These are phyloP conservation scores for Unio delphinus DNA, from an alignment of 2,888 invertebrate genomes.

Conservation along the genomic window DNA sequence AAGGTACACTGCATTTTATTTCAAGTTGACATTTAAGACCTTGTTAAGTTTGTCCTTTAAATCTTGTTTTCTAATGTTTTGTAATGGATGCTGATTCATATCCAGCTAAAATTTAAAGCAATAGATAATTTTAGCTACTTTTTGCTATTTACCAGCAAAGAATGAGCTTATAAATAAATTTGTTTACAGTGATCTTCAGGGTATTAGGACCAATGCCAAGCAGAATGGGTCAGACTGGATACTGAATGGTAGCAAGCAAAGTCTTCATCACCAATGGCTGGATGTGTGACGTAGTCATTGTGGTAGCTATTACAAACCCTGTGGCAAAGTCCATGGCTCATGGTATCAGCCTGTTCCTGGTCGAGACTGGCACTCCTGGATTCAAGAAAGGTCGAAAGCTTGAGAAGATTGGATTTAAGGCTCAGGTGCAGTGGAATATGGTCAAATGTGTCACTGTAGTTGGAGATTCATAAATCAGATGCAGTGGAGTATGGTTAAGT, in stretches of 20 bases:
- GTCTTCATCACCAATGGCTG: constrained; percentile 73
- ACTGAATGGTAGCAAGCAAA: constrained; percentile 73
- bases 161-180: no score
- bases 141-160: no score
- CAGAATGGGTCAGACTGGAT: constrained; percentile 72
- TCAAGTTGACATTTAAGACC: no score
- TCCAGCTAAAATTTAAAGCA: no score
- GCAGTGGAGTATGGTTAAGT: neutral
- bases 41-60: no score
- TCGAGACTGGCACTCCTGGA: constrained; percentile 71
- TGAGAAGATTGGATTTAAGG: constrained; percentile 72
- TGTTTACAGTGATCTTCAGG: constrained; percentile 71
- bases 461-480: constrained; percentile 41
- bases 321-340: constrained; percentile 71
- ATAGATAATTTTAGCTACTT: no score
- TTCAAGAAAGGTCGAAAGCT: constrained; percentile 72
- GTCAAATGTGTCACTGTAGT: no score
- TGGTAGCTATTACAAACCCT: constrained; percentile 71
- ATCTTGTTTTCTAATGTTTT: no score
- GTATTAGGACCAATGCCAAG: constrained; percentile 71
- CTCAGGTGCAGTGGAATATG: constrained; percentile 49
- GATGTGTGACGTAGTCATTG: constrained; percentile 70
- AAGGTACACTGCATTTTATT: no score
- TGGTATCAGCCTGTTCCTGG: constrained; percentile 72
- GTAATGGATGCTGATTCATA: no score